Percentiles rank a stretch among this genome's conserved stretches.
Evolutionary conservation across 1,140 invertebrate species (phyloP).

Genomic region (Anastrepha obliqua): DNA sequence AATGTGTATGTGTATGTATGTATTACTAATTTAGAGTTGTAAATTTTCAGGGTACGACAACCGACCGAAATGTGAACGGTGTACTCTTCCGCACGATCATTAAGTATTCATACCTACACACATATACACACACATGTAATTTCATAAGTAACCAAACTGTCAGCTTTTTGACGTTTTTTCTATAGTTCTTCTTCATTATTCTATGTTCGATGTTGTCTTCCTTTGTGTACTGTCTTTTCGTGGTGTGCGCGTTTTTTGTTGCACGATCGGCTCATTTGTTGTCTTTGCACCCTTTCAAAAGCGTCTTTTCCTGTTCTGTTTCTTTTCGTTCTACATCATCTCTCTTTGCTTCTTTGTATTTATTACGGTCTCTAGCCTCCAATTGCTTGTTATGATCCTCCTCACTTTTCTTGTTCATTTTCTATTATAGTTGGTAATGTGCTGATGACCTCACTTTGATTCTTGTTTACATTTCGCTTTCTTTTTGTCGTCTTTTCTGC

Average conservation of each 20-base stretch:
- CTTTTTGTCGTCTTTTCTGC: slow-evolving; percentile 14
- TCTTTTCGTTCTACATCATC: not conserved
- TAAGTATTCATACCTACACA: not conserved
- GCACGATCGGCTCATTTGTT: not conserved
- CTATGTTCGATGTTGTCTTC: not conserved
- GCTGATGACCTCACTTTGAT: slow-evolving; percentile 50
- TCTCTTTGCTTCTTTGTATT: slow-evolving; percentile 1
- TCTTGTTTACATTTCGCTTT: slow-evolving; percentile 47
- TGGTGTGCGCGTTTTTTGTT: not conserved
- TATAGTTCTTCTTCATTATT: not conserved
- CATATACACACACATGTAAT: not conserved
- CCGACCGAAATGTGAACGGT: not conserved
- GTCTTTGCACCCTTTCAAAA: not conserved
- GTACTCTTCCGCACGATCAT: not conserved
- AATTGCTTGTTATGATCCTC: not conserved
- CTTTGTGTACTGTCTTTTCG: not conserved
- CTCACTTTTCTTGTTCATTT: not conserved
- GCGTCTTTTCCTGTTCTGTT: not conserved
- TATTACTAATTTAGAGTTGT: too few relatives aligned
- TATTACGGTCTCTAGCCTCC: not conserved
- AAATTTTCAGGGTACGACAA: not conserved
- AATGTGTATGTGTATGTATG: too few relatives aligned
- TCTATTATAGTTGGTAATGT: not conserved
- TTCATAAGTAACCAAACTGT: not conserved
- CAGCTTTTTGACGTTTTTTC: not conserved